Evolutionary conservation across 30 jellyfish, hydroid and myxozoan genomes (phyloP), one percentile per base, ranked within the genome.

Genomic region (Cassiopea xamachana): DNA sequence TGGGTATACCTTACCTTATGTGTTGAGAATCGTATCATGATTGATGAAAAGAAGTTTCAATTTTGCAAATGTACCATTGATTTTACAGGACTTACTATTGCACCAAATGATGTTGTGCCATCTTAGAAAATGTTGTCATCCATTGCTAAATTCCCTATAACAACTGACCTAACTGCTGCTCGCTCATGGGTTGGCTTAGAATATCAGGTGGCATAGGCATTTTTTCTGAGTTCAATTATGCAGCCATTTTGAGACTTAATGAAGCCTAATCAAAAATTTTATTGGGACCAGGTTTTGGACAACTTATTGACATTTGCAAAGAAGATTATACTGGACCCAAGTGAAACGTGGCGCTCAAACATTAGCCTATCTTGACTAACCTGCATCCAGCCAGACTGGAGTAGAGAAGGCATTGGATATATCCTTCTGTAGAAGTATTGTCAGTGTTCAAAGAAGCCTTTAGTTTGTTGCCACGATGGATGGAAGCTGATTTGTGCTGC

Each of bases 321-420:
- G 69, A 60, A 83, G 19, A 60, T 50, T 86, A 83, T 83, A 75
- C 46, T 83, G 4, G 84, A 67, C 39, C 47, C 69, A 85, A 18
- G 46, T 83, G 46, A 50, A 50, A 13, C 44, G 67, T 10, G 91
- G 91, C 9, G 91, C 67, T 5, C 86, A 83, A 70, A 60, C 69
- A 50, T 83, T 83, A 19, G 91, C 73, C 2, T 83, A 43, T 59
- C 46, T 5, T 39, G 58, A 44, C 91, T 46, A 2, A 83, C 91
- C 10, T 83, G 84, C 91, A 51, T 83, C 70, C 83, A 84, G 47
- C 91, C 91, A 39, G 86, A 83, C 91, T 83, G 91, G 91, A 58
- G 87, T 16, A 83, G 2, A 60, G 64, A 17, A 16, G 91, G 91
- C 43, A 83, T 83, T 39, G 87, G 83, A 14, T 83, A 62, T 47